Conservation (phyloP, 2,888 invertebrate species). For the Nowickia ferox region DNA sequence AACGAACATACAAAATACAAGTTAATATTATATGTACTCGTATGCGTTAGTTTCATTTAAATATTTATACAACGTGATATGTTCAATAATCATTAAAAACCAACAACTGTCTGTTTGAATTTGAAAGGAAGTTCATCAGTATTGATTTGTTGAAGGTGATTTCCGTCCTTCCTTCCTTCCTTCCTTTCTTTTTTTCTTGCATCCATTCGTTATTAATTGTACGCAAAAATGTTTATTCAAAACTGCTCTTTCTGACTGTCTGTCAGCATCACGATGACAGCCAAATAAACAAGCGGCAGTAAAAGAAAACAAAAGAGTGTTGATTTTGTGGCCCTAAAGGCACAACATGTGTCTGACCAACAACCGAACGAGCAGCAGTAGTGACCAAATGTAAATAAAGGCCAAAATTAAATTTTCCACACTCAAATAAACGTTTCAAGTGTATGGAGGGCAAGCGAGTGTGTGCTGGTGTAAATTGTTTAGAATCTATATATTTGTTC, state of each 20-base stretch:
- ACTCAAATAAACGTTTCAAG: constrained; percentile 54
- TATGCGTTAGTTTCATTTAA: constrained; percentile 23
- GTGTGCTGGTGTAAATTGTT: constrained; percentile 44
- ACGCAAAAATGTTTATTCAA: constrained; percentile 53
- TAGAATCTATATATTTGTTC: constrained; percentile 3
- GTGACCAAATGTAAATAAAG: constrained; percentile 70
- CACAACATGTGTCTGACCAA: constrained; percentile 68
- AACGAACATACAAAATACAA: neutral
- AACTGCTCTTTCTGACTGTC: constrained; percentile 22
- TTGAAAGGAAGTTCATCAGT: constrained; percentile 69
- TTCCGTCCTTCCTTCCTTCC: constrained; percentile 61
- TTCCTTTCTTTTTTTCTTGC: neutral
- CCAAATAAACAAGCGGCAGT: constrained; percentile 40
- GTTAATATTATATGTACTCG: neutral
- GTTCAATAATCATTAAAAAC: constrained; percentile 5
- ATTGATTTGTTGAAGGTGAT: constrained; percentile 69
- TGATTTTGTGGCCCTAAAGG: constrained; percentile 65
- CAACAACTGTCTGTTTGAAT: constrained; percentile 41
- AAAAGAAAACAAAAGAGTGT: constrained; percentile 57
- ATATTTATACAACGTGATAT: constrained; percentile 16
- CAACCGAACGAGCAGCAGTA: constrained; percentile 41
- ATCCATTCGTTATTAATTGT: constrained; percentile 39
- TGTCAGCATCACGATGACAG: constrained; percentile 12
- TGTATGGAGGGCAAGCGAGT: neutral
- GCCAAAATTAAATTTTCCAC: constrained; percentile 62